A percentile compares a stretch with the other conserved stretches of the same genome.
Conservation (phyloP, 1,140 invertebrate genomes). For the Heliothis virescens region DNA sequence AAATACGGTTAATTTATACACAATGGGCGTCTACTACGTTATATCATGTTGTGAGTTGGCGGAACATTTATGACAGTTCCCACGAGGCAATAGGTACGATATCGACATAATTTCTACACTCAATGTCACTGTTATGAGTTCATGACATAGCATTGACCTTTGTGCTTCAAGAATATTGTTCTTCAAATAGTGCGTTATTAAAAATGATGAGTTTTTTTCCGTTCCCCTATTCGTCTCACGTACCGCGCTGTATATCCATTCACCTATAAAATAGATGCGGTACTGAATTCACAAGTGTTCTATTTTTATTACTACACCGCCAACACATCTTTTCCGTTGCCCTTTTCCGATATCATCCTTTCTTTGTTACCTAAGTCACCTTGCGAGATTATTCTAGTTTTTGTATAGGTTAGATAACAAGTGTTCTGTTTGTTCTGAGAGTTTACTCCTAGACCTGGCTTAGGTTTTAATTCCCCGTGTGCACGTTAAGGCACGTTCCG, state of each 20-base stretch:
- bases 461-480: constrained; percentile 15
- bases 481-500: not conserved
- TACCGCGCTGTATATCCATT: not conserved
- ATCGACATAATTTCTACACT: constrained; percentile 9
- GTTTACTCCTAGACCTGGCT: constrained; percentile 4
- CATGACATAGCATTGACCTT: constrained; percentile 38
- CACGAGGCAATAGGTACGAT: not conserved
- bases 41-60: not conserved
- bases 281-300: constrained; percentile 1
- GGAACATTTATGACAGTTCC: constrained; percentile 14
- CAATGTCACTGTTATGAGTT: constrained; percentile 29
- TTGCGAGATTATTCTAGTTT: not conserved
- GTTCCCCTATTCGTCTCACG: not conserved
- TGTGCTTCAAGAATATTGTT: not conserved
- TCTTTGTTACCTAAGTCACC: not conserved
- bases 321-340: not conserved
- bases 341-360: not conserved
- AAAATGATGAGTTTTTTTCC: constrained; percentile 6
- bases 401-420: not conserved
- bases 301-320: constrained; percentile 13
- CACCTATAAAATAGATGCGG: constrained; percentile 26
- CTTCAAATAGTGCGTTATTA: not conserved
- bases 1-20: no score
- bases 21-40: not conserved
- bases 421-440: not conserved